Evolutionary conservation across 2,797 vertebrate genomes (phyloP).

Genomic region (Anabacerthia variegaticeps): DNA sequence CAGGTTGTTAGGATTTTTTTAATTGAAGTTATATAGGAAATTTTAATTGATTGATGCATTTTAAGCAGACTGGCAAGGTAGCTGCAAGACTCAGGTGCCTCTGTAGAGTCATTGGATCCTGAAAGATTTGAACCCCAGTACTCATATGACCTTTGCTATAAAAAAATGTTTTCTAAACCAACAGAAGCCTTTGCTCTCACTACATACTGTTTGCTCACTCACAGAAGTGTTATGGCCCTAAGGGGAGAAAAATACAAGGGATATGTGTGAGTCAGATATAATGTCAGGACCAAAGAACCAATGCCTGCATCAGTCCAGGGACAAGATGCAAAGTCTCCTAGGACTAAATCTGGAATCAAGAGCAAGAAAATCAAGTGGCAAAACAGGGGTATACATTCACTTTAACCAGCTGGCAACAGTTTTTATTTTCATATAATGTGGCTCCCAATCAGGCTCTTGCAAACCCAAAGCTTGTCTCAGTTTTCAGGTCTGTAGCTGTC

Average conservation of each 20-base stretch:
- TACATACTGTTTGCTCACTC: neutral
- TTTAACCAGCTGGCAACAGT: neutral
- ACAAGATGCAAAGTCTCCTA: neutral
- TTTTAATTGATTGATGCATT: neutral
- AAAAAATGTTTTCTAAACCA: neutral
- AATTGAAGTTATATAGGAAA: neutral
- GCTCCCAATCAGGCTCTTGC: neutral
- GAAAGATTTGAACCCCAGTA: neutral
- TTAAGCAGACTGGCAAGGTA: neutral
- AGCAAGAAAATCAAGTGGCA: neutral
- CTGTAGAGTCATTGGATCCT: neutral
- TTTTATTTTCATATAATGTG: neutral
- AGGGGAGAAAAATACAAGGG: neutral
- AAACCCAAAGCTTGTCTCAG: neutral
- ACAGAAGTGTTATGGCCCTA: neutral
- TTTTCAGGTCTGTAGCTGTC: neutral
- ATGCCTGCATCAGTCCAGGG: neutral
- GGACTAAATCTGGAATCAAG: neutral
- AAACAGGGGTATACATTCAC: neutral
- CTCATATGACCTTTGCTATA: neutral
- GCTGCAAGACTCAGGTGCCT: neutral
- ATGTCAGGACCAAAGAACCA: neutral
- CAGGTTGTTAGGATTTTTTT: neutral
- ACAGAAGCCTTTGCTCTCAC: neutral
- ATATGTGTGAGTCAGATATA: neutral